phyloP scores from a whole-genome alignment of 2,888 invertebrate species.

The Conchocele bisecta region DNA sequence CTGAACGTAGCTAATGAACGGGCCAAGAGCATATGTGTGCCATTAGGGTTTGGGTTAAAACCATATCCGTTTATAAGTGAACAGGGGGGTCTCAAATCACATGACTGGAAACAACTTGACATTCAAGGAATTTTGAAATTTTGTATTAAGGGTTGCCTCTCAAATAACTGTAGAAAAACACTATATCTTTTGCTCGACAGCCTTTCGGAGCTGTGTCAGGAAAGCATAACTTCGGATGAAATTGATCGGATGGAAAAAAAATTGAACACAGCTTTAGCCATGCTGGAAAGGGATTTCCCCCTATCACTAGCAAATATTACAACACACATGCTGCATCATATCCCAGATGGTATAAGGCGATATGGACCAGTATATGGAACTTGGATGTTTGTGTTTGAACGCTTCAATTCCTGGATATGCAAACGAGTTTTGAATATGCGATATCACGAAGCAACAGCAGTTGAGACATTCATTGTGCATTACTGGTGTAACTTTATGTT shows the following conservation, averaged over 20 bases:
- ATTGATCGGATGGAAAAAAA: neutral
- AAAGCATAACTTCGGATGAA: neutral
- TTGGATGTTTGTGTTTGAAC: slow-evolving; percentile 18
- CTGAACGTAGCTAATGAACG: neutral
- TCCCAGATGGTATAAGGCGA: neutral
- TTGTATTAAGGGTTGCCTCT: neutral
- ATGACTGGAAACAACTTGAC: slow-evolving; percentile 15
- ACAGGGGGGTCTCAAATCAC: slow-evolving; percentile 1
- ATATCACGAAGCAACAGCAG: slow-evolving; percentile 18
- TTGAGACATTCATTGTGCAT: slow-evolving; percentile 15
- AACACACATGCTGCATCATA: no score
- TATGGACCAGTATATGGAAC: slow-evolving; percentile 21
- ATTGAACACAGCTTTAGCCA: slow-evolving; percentile 5
- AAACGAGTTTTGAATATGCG: slow-evolving; percentile 10
- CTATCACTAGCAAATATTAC: slow-evolving; percentile 12
- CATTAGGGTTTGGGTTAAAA: slow-evolving; percentile 7
- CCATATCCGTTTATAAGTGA: slow-evolving; percentile 5
- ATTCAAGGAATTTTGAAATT: neutral
- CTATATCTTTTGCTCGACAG: slow-evolving; percentile 11
- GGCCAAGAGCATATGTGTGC: neutral
- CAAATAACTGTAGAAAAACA: slow-evolving; percentile 1
- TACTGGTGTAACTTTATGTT: slow-evolving; percentile 10
- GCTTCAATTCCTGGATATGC: slow-evolving; percentile 24
- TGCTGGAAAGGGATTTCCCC: slow-evolving; percentile 8
- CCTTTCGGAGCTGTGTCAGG: slow-evolving; percentile 1